Percentiles rank a stretch among this genome's conserved stretches.
phyloP scores from a whole-genome alignment of 2,113 vertebrate genomes.

The Pandion haliaetus region DNA sequence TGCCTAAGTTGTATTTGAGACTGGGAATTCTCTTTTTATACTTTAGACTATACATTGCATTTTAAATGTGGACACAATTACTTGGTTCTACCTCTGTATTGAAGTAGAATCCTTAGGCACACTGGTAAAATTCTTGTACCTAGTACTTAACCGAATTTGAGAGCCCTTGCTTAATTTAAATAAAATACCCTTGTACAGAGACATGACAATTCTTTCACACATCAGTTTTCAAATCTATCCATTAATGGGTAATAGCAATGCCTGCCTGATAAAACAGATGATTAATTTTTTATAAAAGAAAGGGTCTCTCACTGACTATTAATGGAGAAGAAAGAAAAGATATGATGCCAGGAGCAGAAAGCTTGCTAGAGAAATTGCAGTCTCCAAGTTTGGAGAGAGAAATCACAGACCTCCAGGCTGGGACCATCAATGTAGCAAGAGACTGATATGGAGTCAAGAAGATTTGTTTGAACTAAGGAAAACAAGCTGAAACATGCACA shows the following conservation, averaged over 20 bases:
- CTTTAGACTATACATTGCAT: not conserved
- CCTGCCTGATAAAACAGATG: not conserved
- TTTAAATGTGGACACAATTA: not conserved
- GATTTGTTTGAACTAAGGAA: not conserved
- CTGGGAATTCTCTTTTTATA: not conserved
- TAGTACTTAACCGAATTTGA: not conserved
- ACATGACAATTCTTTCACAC: not conserved
- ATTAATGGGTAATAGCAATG: not conserved
- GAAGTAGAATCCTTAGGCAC: not conserved
- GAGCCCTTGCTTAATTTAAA: not conserved
- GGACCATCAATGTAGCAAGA: not conserved
- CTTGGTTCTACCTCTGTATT: not conserved
- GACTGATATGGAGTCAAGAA: not conserved
- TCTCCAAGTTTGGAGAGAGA: not conserved
- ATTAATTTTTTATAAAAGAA: not conserved
- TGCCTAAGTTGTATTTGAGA: not conserved
- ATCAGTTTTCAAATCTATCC: not conserved
- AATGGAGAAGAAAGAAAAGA: not conserved
- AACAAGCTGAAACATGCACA: not conserved
- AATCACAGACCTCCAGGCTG: not conserved
- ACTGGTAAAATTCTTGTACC: not conserved
- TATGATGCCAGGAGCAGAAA: not conserved
- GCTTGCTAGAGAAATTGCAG: accelerated
- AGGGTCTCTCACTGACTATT: accelerated
- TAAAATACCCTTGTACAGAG: not conserved